Evolutionary conservation across 2,113 vertebrate genomes (phyloP), one percentile per base, ranked within the genome.

Genomic region (Cephalopholis sonnerati): DNA sequence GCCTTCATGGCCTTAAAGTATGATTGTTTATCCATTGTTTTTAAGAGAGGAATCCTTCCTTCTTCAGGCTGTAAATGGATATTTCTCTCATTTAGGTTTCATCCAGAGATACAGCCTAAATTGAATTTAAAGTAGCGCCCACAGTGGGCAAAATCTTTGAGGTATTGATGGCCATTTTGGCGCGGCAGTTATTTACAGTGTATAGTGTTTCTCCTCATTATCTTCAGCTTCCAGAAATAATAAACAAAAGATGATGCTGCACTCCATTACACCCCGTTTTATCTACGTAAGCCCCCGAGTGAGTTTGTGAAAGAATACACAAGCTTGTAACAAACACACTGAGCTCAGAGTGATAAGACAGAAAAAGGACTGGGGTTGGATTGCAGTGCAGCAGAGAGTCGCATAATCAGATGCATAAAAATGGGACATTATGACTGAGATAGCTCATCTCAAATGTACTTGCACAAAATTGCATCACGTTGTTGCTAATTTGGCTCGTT

Each of bases 381-480:
- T 48, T 32, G 32, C 32, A 25, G 55, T 18, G 41, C 17, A 54
- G 72, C 12, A 41, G 32, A 61, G 50, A 72, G 48, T 24, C 6
- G 48, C 32, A 41, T 71, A 77, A 65, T 83, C 32, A 55, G 59
- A 32, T 65, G 9, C 12, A 62, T 83, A 44, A 44, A 48, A 81
- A 71, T 9, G 8, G 32, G 29, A 79, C 59, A 53, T 36, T 44
- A 46, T 27, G 27, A 61, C 39, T 50, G 24, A 39, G n/a, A 82
- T 64, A 27, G 3, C 41, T 68, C 55, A 39, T 66, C n/a, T 61
- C 46, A 9, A 70, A 13, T 71, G 25, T 57, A 32, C 71, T 89
- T 88, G 53, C 82, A 48, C 5, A 53, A 46, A 63, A 75, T 86
- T 91, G 17, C 86, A 79, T 93, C 87, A 91, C 2, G 7, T 9